Evolutionary conservation across 2,888 invertebrate species (phyloP), one percentile per base, ranked within the genome.

Genomic region (Neoascia interrupta): DNA sequence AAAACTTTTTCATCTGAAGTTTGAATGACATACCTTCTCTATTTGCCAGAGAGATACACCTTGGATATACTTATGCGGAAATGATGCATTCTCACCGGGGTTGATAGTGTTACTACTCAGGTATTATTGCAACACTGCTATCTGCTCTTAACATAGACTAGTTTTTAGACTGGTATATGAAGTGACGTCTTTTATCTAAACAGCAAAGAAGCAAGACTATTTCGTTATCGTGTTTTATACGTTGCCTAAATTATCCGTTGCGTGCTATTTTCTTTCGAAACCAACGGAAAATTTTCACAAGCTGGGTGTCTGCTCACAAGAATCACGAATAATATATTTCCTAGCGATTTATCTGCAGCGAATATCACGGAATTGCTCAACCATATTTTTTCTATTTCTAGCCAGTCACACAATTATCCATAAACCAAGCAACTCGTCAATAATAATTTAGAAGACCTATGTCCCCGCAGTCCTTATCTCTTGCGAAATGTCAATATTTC

Each of bases 381-480:
- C 41, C 53, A 51, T 15, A 8, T 34, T 51, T 43, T 36, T 54
- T 37, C 39, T 45, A 15, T 49, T 31, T 16, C 10, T 21, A 15
- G 28, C 56, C 45, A 54, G n/a, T 26, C 18, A 11, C 36, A 19
- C 23, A 60, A 53, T 31, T 31, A 51, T 21, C 19, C 15, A 23
- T n/a, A 36, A 47, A 43, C 26, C 28, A 18, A 41, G 3, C 36
- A 43, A 51, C 36, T 58, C 5, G 11, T 34, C 51, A 49, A 54
- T 72, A 53, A 60, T 69, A 69, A 69, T 36, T 56, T 21, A 68
- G n/a, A 10, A 21, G 58, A 41, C 63, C 39, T 34, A 53, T 54
- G 76, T 76, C 70, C 58, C 58, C 76, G 66, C 43, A 60, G 43
- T 73, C 73, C 73, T 79, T 79, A 79, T 79, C 79, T 49, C 34